phyloP scores from a whole-genome alignment of 1,140 invertebrate genomes.

The Drosophila triauraria region DNA sequence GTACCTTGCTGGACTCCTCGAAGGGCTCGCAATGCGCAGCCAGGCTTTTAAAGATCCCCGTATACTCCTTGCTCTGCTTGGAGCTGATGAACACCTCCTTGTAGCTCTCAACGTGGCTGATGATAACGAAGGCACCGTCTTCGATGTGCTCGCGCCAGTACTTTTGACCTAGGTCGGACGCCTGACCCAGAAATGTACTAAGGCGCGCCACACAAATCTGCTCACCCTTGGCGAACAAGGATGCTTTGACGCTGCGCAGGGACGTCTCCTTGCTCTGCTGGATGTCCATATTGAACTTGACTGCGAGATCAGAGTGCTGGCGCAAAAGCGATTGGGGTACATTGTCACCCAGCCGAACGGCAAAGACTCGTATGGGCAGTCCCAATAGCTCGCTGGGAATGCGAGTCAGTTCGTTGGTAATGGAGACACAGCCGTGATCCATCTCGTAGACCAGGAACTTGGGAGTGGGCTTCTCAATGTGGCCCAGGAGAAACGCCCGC shows the following conservation, averaged over 20 bases:
- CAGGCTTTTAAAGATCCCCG: conserved; percentile 32
- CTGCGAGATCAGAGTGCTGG: conserved; percentile 6
- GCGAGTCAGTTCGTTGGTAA: conserved; percentile 40
- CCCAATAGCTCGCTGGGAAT: conserved; percentile 49
- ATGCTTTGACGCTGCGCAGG: conserved; percentile 3
- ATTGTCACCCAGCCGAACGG: conserved; percentile 18
- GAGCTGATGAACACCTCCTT: conserved; percentile 54
- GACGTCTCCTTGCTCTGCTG: neutral
- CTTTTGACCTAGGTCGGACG: conserved; percentile 38
- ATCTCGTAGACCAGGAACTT: conserved; percentile 63
- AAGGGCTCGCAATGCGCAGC: conserved; percentile 36
- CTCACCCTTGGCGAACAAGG: conserved; percentile 24
- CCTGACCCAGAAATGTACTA: conserved; percentile 31
- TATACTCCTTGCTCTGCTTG: conserved; percentile 30
- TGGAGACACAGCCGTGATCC: conserved; percentile 53
- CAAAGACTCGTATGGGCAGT: conserved; percentile 40
- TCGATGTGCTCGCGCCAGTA: conserved; percentile 48
- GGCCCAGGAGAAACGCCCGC: conserved; percentile 55
- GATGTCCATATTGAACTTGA: conserved; percentile 31
- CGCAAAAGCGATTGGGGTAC: neutral
- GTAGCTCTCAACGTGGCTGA: conserved; percentile 33
- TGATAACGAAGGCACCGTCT: conserved; percentile 30
- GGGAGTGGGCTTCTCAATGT: conserved; percentile 19
- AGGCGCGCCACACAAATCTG: conserved; percentile 23
- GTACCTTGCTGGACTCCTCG: conserved; percentile 5